These are phyloP conservation scores for Anolis sagrei DNA, from an alignment of 2,113 vertebrate genomes.

Conservation along the genomic window DNA sequence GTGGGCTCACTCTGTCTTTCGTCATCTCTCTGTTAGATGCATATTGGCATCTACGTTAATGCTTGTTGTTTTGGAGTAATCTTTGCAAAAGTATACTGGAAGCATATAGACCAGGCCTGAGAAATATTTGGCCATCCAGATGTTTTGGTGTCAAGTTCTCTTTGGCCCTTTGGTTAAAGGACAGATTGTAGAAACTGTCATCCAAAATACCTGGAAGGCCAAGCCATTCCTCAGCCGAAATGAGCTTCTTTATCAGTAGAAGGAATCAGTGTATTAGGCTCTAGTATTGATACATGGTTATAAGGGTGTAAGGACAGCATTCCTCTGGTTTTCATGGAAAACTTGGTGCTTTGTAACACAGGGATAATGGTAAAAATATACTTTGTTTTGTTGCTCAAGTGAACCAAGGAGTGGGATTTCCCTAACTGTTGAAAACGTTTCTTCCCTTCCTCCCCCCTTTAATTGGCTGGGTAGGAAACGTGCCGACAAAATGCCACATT, in stretches of 20 bases:
- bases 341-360: no score
- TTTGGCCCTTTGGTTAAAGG: no score
- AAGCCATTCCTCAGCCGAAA: not conserved
- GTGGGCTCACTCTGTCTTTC: not conserved
- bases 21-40: not conserved
- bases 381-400: no score
- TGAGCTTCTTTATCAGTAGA: not conserved
- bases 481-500: conserved; percentile 4
- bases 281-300: not conserved
- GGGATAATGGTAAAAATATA: not conserved
- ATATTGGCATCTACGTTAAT: not conserved
- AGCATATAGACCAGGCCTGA: not conserved
- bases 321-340: not conserved
- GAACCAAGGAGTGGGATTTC: conserved; percentile 4
- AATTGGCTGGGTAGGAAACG: not conserved
- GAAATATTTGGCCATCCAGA: not conserved
- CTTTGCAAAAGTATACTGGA: not conserved
- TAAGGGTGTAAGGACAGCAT: no score
- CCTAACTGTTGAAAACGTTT: not conserved
- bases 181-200: no score
- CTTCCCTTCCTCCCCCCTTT: not conserved
- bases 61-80: not conserved
- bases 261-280: not conserved
- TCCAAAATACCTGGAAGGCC: not conserved
- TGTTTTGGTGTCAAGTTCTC: not conserved